Base-by-base conservation (phyloP, 1,140 invertebrate species). In the Dendrolimus punctatus region DNA sequence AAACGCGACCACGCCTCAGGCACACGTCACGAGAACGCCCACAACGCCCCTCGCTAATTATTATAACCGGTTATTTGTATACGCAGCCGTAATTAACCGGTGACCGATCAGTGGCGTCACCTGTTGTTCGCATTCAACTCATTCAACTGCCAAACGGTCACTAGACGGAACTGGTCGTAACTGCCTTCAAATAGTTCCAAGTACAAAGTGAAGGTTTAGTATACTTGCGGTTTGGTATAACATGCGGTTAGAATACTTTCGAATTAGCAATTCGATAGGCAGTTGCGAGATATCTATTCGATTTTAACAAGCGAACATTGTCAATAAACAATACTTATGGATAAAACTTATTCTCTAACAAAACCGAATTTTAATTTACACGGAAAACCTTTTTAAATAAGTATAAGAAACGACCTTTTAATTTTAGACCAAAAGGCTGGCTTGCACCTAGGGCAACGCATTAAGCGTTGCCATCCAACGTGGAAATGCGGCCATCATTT, bases 41-140 rank as follows among this genome's bases (percentile, higher is more conserved):
- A 73, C 68, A 52, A 62, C 80, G 78, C 76, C 78, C 76, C 78
- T 71, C 64, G 68, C 73, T 80, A 83, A 80, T 80, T 80, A 82
- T 82, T 75, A 79, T 77, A 80, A 83, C 76, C 78, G 71, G 78
- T 78, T 79, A 67, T 77, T 78, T 76, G 66, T 73, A 71, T 73
- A 66, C 64, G 23, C 38, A 10, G 61, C 60, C 49, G 65, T 76
- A 79, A 82, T 82, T 82, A 82, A 64, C 61, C 51, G 49, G 66
- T 68, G 64, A 65, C 64, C 65, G 62, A 62, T 61, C 60, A 62
- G 23, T 23, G 23, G 64, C 67, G 74, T 74, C 76, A 82, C 74
- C 77, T 80, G 74, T 80, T 71, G 68, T 60, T 44, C 56, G 43
- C 59, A 51, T 49, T 63, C 50, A 59, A 55, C 46, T 43, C 23